Percentiles rank a stretch among this genome's conserved stretches.
Conservation (phyloP, 30 jellyfish, hydroid and myxozoan species). For the Phacellophora camtschatica region DNA sequence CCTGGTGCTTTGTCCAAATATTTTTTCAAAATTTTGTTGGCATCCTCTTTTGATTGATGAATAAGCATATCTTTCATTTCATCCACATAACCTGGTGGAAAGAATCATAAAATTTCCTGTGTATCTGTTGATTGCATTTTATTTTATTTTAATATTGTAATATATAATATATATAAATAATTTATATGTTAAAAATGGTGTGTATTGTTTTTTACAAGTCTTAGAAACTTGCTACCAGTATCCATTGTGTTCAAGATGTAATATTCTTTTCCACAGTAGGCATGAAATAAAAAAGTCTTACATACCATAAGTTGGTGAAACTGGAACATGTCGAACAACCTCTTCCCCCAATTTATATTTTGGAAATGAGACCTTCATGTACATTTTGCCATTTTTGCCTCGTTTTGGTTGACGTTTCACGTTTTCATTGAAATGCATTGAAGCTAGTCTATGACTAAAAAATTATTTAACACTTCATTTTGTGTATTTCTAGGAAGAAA, state of each 20-base stretch:
- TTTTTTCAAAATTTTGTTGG: not conserved
- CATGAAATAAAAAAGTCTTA: not conserved
- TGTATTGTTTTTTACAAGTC: too few relatives aligned
- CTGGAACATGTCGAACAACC: not conserved
- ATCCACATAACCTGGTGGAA: too few relatives aligned
- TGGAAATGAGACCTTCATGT: not conserved
- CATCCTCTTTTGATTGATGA: not conserved
- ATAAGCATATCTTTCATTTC: not conserved
- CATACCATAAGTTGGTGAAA: constrained; percentile 4
- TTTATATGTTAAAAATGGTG: too few relatives aligned
- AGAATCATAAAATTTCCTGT: too few relatives aligned
- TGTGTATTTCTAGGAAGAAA: not conserved
- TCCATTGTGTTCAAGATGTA: not conserved
- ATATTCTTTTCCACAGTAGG: not conserved
- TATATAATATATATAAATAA: too few relatives aligned
- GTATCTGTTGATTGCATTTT: too few relatives aligned
- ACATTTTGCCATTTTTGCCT: not conserved
- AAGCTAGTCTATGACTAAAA: not conserved
- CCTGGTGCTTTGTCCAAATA: not conserved
- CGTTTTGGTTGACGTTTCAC: not conserved
- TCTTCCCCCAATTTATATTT: constrained; percentile 18
- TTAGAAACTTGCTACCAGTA: not conserved
- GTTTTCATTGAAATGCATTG: constrained; percentile 12
- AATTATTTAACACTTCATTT: not conserved
- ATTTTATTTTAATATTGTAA: too few relatives aligned